Evolutionary conservation across 2,797 vertebrate genomes (phyloP).

Genomic region (Liparis tanakae): DNA sequence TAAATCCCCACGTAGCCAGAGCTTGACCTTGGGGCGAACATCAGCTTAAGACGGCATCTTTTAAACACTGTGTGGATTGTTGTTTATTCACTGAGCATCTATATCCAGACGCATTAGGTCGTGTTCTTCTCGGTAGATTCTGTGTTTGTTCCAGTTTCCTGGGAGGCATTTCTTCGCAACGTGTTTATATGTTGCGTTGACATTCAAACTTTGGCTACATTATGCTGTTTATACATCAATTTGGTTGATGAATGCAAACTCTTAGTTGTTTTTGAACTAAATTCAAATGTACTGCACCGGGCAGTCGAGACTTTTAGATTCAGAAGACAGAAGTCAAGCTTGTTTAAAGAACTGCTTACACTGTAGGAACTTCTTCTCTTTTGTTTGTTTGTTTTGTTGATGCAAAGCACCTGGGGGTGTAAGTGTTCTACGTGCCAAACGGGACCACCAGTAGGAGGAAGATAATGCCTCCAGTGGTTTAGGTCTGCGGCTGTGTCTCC

Average conservation of each 20-base stretch:
- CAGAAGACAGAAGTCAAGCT: conserved; percentile 24
- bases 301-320: conserved; percentile 24
- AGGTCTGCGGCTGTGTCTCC: conserved; percentile 4
- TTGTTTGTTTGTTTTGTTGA: conserved; percentile 5
- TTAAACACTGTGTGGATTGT: conserved; percentile 73
- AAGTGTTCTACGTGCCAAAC: background rate
- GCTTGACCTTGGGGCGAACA: conserved; percentile 49
- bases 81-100: conserved; percentile 59
- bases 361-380: conserved; percentile 61
- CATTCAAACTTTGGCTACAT: conserved; percentile 48
- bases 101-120: conserved; percentile 56
- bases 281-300: conserved; percentile 20
- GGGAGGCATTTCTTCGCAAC: conserved; percentile 30
- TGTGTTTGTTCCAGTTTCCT: conserved; percentile 42
- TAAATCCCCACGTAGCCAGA: conserved; percentile 42
- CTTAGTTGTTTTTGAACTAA: conserved; percentile 33
- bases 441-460: background rate
- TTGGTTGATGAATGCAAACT: conserved; percentile 37
- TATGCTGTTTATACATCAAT: conserved; percentile 30
- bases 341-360: conserved; percentile 24
- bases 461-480: background rate
- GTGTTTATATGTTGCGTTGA: conserved; percentile 46
- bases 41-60: conserved; percentile 53
- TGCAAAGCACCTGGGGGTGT: conserved; percentile 29
- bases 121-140: conserved; percentile 48